Conservation (phyloP, 1,140 invertebrate species). For the Drosophila pectinifera region DNA sequence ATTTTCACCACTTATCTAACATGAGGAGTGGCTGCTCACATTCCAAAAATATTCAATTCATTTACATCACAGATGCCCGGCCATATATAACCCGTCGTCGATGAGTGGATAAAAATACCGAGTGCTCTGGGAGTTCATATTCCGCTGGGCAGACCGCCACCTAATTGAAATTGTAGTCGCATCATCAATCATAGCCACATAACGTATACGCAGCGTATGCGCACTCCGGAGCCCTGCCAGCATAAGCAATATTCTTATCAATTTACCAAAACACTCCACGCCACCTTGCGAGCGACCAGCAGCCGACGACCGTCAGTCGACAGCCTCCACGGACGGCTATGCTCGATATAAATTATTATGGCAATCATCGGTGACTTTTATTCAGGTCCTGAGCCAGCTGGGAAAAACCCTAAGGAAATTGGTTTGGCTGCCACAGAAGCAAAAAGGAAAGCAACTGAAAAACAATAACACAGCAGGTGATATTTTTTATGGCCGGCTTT, state of each 20-base stretch:
- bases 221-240: conserved; percentile 45
- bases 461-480: conserved; percentile 81
- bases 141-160: conserved; percentile 33
- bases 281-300: conserved; percentile 15
- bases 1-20: neutral
- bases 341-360: conserved; percentile 74
- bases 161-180: conserved; percentile 72
- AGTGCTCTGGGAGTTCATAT: conserved; percentile 39
- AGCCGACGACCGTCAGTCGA: neutral
- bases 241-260: conserved; percentile 71
- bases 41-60: conserved; percentile 25
- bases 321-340: conserved; percentile 10
- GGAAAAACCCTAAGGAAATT: conserved; percentile 24
- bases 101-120: conserved; percentile 42
- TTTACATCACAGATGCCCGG: conserved; percentile 25
- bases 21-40: neutral
- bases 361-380: conserved; percentile 81
- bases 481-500: conserved; percentile 59
- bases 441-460: conserved; percentile 38
- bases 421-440: neutral
- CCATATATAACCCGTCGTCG: conserved; percentile 36
- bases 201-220: conserved; percentile 57
- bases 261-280: conserved; percentile 64
- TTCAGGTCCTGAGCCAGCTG: conserved; percentile 37
- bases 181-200: conserved; percentile 71